These are phyloP conservation scores for Poeciliopsis presidionis DNA, from an alignment of 2,797 vertebrate species.

Conservation along the genomic window DNA sequence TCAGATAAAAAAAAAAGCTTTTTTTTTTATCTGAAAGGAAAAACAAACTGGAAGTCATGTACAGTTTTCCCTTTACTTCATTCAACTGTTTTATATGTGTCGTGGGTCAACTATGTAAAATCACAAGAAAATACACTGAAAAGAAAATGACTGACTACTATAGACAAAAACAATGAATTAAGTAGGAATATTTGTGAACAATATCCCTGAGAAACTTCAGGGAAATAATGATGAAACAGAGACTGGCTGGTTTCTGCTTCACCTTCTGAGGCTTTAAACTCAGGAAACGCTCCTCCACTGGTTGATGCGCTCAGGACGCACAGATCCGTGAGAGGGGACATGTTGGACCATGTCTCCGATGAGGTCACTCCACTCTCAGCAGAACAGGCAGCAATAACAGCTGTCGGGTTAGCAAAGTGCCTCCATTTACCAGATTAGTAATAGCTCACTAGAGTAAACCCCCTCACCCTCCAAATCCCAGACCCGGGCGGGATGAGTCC, in stretches of 20 bases:
- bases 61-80: background rate
- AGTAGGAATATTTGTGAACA: background rate
- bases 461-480: slow-evolving; percentile 49
- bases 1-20: too few relatives aligned
- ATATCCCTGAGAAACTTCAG: background rate
- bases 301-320: too few relatives aligned
- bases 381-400: slow-evolving; percentile 32
- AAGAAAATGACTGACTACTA: background rate
- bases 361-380: slow-evolving; percentile 39
- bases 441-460: slow-evolving; percentile 38
- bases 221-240: background rate
- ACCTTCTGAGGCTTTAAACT: background rate
- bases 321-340: background rate
- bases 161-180: background rate
- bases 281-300: background rate
- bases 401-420: slow-evolving; percentile 49
- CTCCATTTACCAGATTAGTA: slow-evolving; percentile 71
- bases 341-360: slow-evolving; percentile 20
- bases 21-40: too few relatives aligned
- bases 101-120: background rate
- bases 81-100: background rate
- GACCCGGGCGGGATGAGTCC: slow-evolving; percentile 50
- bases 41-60: background rate
- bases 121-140: background rate
- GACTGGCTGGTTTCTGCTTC: background rate